These are phyloP conservation scores for Watsonalla binaria DNA, from an alignment of 2,888 invertebrate genomes.

Conservation along the genomic window DNA sequence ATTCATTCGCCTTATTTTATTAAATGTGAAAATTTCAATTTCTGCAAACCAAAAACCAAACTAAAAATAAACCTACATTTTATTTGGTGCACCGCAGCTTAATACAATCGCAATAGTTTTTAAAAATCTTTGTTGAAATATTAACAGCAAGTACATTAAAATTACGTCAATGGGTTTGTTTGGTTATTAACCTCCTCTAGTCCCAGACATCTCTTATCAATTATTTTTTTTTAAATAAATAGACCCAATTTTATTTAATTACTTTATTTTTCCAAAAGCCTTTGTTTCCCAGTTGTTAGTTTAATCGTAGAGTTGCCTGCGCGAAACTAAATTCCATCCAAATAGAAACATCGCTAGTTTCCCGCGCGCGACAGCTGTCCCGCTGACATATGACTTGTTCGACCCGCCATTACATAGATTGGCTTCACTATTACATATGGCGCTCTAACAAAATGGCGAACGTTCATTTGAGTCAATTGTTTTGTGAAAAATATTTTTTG, in stretches of 20 bases:
- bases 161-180: too few species aligned
- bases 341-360: neutral
- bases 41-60: constrained; percentile 7
- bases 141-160: too few species aligned
- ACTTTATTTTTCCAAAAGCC: neutral
- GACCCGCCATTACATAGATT: constrained; percentile 23
- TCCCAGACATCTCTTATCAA: too few species aligned
- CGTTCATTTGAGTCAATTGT: neutral
- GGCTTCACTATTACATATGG: constrained; percentile 3
- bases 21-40: constrained; percentile 15
- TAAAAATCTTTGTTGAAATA: too few species aligned
- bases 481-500: neutral
- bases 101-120: too few species aligned
- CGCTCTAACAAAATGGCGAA: neutral
- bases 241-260: too few species aligned
- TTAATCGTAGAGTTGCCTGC: too few species aligned
- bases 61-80: constrained; percentile 2
- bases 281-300: too few species aligned
- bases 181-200: too few species aligned
- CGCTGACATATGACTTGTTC: constrained; percentile 19
- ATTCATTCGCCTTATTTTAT: constrained; percentile 16
- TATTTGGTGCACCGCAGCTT: too few species aligned
- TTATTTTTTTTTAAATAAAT: too few species aligned
- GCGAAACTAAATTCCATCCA: neutral
- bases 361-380: constrained; percentile 3